Percentiles rank a stretch among this genome's conserved stretches.
Evolutionary conservation across 2,113 vertebrate species (phyloP).

Genomic region (Aleadryas rufinucha): DNA sequence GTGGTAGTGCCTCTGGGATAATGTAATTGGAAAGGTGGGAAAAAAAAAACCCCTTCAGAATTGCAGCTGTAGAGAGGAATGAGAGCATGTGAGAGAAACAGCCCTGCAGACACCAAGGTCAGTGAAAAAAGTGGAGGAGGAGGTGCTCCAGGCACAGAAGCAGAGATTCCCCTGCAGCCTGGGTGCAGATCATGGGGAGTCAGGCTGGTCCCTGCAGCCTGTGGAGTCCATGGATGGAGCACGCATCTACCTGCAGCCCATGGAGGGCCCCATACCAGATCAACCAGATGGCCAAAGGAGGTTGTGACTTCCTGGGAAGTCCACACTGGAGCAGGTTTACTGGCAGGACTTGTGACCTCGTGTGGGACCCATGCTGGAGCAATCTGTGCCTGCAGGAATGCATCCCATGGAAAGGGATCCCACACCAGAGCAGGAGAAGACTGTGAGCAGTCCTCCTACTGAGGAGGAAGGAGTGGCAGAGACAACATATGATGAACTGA

Average conservation of each 20-base stretch:
- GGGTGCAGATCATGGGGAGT: neutral
- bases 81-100: neutral
- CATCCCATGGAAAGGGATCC: neutral
- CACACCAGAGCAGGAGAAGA: neutral
- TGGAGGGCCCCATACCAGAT: neutral
- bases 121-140: neutral
- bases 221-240: neutral
- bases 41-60: neutral
- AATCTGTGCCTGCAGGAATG: neutral
- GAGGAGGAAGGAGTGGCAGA: neutral
- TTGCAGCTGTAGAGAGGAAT: neutral
- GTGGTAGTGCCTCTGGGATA: fast-evolving
- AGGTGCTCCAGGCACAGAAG: neutral
- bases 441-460: neutral
- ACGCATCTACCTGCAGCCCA: neutral
- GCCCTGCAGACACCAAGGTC: neutral
- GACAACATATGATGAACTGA: neutral
- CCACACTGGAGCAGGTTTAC: neutral
- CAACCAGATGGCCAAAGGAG: neutral
- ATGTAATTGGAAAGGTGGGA: fast-evolving
- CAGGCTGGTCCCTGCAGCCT: neutral
- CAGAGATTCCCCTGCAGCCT: neutral
- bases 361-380: neutral
- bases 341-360: neutral
- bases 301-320: neutral